phyloP scores from a whole-genome alignment of 2,797 vertebrate species.

The Dromococcyx pavoninus region DNA sequence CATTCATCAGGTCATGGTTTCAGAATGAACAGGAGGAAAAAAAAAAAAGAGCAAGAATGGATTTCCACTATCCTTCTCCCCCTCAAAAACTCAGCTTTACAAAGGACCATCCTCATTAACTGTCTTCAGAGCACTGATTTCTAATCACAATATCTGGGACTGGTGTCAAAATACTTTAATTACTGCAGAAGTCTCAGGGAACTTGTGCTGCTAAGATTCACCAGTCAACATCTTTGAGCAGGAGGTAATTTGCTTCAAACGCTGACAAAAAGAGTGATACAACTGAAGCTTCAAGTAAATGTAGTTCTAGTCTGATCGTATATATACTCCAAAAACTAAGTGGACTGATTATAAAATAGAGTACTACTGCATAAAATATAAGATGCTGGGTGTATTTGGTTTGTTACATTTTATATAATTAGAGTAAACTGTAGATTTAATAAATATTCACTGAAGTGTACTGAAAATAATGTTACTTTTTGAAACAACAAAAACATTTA shows the following conservation, averaged over 20 bases:
- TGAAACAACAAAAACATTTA: not conserved
- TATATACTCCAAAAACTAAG: not conserved
- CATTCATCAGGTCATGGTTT: conserved; percentile 88
- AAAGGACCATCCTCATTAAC: not conserved
- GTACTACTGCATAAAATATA: not conserved
- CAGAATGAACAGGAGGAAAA: conserved; percentile 73
- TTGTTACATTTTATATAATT: conserved; percentile 21
- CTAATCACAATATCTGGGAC: not conserved
- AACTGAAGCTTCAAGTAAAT: not conserved
- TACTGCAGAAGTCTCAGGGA: conserved; percentile 23
- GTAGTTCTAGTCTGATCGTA: not conserved
- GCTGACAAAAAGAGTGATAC: not conserved
- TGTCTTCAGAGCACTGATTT: not conserved
- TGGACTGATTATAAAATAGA: not conserved
- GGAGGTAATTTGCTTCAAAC: not conserved
- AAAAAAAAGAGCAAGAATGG: not conserved
- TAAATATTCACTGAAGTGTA: conserved; percentile 9
- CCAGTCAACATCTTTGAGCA: not conserved
- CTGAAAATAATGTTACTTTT: not conserved
- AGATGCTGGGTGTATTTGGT: not conserved
- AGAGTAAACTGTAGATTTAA: not conserved
- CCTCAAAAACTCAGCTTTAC: not conserved
- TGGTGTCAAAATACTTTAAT: not conserved
- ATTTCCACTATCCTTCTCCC: not conserved
- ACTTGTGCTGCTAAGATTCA: not conserved